Evolutionary conservation across 2,888 invertebrate species (phyloP).

Genomic region (Drosophila diplacantha): DNA sequence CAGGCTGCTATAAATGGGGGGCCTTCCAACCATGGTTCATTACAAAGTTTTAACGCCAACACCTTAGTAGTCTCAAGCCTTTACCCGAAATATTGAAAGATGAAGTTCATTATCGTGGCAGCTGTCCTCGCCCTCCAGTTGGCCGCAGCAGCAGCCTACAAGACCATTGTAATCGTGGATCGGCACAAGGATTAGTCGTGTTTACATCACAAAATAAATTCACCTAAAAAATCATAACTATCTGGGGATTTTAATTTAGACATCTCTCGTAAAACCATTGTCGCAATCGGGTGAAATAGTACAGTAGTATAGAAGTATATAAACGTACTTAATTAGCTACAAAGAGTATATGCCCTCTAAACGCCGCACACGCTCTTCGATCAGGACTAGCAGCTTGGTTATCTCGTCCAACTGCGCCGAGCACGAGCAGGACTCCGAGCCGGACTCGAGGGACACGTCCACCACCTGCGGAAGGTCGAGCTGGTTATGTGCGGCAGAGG

Average conservation of each 20-base stretch:
- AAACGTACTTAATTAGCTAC: constrained; percentile 9
- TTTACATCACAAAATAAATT: background rate
- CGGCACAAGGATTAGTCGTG: background rate
- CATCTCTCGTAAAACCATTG: too few relatives aligned
- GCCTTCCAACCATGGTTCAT: background rate
- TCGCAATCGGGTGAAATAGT: background rate
- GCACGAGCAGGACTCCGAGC: constrained; percentile 47
- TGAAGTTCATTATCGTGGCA: background rate
- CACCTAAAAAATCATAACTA: too few relatives aligned
- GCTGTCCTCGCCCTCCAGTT: background rate
- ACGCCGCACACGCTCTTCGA: constrained; percentile 53
- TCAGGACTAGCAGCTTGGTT: constrained; percentile 24
- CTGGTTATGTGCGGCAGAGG: constrained; percentile 42
- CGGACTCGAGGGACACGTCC: constrained; percentile 55
- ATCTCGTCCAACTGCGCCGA: constrained; percentile 52
- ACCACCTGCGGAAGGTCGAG: constrained; percentile 59
- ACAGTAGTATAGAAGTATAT: too few relatives aligned
- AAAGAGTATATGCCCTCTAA: constrained; percentile 43
- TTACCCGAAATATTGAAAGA: background rate
- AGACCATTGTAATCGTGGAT: background rate
- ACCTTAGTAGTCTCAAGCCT: background rate
- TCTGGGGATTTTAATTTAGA: background rate
- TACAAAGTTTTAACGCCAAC: background rate
- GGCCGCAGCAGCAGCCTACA: background rate
- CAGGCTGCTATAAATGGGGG: background rate